Conservation (phyloP, 37 sponge, comb jelly and placozoan genomes). For the Haliclona indistincta region DNA sequence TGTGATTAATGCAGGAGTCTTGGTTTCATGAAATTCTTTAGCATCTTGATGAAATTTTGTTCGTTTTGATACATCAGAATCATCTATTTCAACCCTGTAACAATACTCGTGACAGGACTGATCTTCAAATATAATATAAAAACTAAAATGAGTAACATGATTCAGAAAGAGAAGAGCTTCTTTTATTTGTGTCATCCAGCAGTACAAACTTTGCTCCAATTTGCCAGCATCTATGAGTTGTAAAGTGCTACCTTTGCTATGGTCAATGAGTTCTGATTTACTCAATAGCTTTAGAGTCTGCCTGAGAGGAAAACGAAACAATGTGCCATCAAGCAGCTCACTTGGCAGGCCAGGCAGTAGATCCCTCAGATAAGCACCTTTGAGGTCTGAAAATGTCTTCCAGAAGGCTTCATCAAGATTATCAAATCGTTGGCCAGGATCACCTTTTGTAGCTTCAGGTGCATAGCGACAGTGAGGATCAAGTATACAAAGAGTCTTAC, state of each 20-base stretch:
- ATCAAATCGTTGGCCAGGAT: constrained; percentile 21
- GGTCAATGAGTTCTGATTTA: too few relatives aligned
- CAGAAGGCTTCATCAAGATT: background rate
- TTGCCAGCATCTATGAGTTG: too few relatives aligned
- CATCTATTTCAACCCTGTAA: constrained; percentile 9
- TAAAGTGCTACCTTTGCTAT: too few relatives aligned
- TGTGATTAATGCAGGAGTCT: background rate
- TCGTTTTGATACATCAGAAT: background rate
- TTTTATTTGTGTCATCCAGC: constrained; percentile 58
- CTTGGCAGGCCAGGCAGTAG: background rate
- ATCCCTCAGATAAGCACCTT: background rate
- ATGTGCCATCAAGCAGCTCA: constrained; percentile 3
- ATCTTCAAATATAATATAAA: constrained; percentile 47
- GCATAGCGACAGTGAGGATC: constrained; percentile 48
- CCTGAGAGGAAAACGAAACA: constrained; percentile 32
- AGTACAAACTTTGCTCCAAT: constrained; percentile 14
- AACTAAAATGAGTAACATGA: constrained; percentile 41
- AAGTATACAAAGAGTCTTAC: constrained; percentile 30
- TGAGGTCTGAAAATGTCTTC: background rate
- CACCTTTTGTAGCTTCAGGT: background rate
- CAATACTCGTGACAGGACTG: too few relatives aligned
- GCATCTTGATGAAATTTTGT: background rate
- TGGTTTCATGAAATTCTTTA: background rate
- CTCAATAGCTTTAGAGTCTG: background rate
- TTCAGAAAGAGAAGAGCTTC: constrained; percentile 60